Base-by-base conservation (phyloP, 1,140 invertebrate species). In the Hyles euphorbiae region DNA sequence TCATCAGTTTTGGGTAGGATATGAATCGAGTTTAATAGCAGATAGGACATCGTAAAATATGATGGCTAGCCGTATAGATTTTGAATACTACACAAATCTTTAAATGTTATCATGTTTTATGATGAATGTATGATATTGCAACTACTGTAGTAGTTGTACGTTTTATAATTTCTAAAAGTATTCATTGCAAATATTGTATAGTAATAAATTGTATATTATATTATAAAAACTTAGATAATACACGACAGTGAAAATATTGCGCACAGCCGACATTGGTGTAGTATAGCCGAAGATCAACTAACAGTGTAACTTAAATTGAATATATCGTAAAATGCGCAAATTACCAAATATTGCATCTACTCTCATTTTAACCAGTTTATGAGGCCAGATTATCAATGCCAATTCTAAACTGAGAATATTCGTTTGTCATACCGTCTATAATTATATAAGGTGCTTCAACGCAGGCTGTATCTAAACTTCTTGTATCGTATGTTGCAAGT, bases 281-380 rank as follows among this genome's bases (percentile, higher is more conserved):
- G 46, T 48, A 11, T n/a, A 48, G n/a, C n/a, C n/a, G 4, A 48
- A 48, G 4, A 10, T 5, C 5, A 48, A 48, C 46, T 11, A 11
- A 48, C n/a, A 48, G n/a, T n/a, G n/a, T 11, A 11, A 48, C 46
- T 48, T 48, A 22, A 22, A 48, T n/a, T 5, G 46, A 22, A 11
- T 48, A 48, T 22, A 48, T 48, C n/a, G 12, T 22, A 48, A 11
- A 48, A 22, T 3, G 46, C n/a, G n/a, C 46, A n/a, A 11, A 48
- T 11, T 48, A 48, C n/a, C 5, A 33, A 36, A 12, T 54, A 36
- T 54, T 68, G 36, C 36, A 40, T 40, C 36, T 40, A 70, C 76
- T 80, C 76, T 74, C 78, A 77, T 75, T 83, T 76, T 68, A 81
- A 75, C 66, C 78, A 72, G 72, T 59, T 58, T 40, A 22, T 22